A percentile compares a stretch with the other conserved stretches of the same genome.
These are phyloP conservation scores for Onychostoma macrolepis DNA, from an alignment of 2,113 vertebrate species.

Conservation along the genomic window DNA sequence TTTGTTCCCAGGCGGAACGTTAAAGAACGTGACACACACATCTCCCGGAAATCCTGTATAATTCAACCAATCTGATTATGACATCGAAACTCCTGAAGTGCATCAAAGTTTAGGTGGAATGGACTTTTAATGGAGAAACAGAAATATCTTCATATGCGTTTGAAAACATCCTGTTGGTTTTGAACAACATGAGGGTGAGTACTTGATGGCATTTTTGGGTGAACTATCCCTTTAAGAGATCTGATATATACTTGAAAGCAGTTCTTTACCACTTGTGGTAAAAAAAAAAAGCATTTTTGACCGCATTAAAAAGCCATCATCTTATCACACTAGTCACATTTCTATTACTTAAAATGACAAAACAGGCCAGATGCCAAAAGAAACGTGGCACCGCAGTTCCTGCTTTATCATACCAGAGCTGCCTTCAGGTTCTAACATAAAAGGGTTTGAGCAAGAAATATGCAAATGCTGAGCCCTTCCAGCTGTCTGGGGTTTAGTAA, in stretches of 20 bases:
- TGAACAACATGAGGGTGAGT: background rate
- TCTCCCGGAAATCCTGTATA: too few species aligned
- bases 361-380: constrained; percentile 10
- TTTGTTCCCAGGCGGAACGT: too few species aligned
- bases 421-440: constrained; percentile 11
- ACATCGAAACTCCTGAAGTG: too few species aligned
- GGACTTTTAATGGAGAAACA: background rate
- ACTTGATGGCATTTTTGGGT: background rate
- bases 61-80: too few species aligned
- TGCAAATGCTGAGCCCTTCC: background rate
- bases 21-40: too few species aligned
- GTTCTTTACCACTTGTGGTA: background rate
- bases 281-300: background rate
- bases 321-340: background rate
- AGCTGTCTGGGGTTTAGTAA: background rate
- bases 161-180: background rate
- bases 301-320: background rate
- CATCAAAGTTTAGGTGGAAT: background rate
- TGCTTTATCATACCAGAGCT: background rate
- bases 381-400: background rate
- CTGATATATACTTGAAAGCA: background rate
- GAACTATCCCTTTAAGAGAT: background rate
- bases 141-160: background rate
- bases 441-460: background rate
- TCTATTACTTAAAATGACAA: background rate